A percentile compares a stretch with the other conserved stretches of the same genome.
Evolutionary conservation across 1,140 invertebrate species (phyloP).

Genomic region (Dendroctonus valens): DNA sequence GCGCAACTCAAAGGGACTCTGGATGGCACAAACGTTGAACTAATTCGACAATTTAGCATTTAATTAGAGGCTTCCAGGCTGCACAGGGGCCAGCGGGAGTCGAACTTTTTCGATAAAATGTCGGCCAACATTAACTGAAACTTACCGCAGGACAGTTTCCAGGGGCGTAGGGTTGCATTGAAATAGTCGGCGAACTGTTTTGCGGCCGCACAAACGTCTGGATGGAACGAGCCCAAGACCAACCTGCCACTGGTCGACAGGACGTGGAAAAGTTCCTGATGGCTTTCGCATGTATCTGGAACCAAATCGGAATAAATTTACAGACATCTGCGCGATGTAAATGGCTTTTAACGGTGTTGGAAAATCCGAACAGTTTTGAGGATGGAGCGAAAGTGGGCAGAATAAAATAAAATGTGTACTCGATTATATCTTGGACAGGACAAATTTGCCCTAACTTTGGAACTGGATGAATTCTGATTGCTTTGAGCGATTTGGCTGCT

Average conservation of each 20-base stretch:
- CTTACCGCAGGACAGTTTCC: constrained; percentile 49
- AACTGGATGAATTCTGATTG: too few species aligned
- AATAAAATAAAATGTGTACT: too few species aligned
- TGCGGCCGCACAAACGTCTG: constrained; percentile 41
- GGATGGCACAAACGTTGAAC: not conserved
- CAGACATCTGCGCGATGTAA: too few species aligned
- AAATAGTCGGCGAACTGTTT: constrained; percentile 42
- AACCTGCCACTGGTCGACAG: constrained; percentile 32
- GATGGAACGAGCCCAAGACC: constrained; percentile 42
- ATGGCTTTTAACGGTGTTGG: too few species aligned
- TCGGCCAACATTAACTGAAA: not conserved
- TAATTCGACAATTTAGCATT: not conserved
- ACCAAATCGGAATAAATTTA: not conserved
- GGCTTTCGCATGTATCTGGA: constrained; percentile 45
- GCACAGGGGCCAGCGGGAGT: too few species aligned
- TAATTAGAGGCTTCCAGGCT: not conserved
- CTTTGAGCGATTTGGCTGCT: too few species aligned
- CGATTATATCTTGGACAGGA: too few species aligned
- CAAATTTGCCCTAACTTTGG: too few species aligned
- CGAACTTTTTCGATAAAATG: too few species aligned
- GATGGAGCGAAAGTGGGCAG: too few species aligned
- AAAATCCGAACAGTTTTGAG: too few species aligned
- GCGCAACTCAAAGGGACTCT: not conserved
- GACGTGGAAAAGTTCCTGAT: constrained; percentile 37
- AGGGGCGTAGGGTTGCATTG: constrained; percentile 42